Evolutionary conservation across 2,797 vertebrate genomes (phyloP).

Genomic region (Chelon auratus): DNA sequence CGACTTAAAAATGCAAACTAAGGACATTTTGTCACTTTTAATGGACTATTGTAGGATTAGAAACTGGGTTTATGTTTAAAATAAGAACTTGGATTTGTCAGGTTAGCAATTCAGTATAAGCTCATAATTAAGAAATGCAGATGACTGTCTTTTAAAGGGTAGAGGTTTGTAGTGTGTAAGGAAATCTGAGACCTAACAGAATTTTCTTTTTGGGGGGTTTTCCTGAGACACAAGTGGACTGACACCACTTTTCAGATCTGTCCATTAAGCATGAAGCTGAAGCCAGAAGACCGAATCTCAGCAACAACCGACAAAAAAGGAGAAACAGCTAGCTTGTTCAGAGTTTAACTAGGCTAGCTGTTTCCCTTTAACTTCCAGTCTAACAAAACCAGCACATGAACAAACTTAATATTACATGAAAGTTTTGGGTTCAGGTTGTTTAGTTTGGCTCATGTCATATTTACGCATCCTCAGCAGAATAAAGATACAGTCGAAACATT

Average conservation of each 20-base stretch:
- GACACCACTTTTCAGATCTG: too few relatives aligned
- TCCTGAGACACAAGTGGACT: too few relatives aligned
- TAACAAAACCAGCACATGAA: too few relatives aligned
- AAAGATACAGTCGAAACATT: not conserved
- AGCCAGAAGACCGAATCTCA: too few relatives aligned
- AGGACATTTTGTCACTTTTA: not conserved
- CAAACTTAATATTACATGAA: too few relatives aligned
- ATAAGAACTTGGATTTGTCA: not conserved
- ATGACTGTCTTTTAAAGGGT: not conserved
- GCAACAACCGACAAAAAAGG: too few relatives aligned
- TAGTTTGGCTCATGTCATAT: not conserved
- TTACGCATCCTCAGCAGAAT: not conserved
- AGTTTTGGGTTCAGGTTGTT: too few relatives aligned
- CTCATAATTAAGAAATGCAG: conserved; percentile 1
- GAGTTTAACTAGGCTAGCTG: not conserved
- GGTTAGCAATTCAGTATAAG: not conserved
- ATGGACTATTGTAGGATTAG: conserved; percentile 16
- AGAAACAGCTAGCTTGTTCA: not conserved
- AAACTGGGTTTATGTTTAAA: not conserved
- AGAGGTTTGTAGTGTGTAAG: not conserved
- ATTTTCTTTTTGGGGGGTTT: not conserved
- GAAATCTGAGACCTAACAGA: not conserved
- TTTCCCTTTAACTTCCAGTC: too few relatives aligned
- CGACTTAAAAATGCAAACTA: not conserved
- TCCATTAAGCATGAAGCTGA: too few relatives aligned